Base-by-base conservation (phyloP, 2,113 vertebrate species). In the Tachysurus vachellii region DNA sequence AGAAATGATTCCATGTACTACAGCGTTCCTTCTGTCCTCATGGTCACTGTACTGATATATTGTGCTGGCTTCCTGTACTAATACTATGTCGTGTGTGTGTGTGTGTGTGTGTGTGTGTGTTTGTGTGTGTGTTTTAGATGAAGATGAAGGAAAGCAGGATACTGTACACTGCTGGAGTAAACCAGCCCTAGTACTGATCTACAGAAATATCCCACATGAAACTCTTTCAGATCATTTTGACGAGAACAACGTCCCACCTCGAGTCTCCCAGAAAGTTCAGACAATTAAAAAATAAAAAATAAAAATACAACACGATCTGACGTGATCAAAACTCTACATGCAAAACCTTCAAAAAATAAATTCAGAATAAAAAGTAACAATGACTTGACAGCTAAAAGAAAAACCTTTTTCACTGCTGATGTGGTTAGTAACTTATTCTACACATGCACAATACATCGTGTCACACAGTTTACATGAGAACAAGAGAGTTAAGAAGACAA, bases 401-500 rank as follows among this genome's bases (percentile, higher is more conserved):
- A 57, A n/a, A 11, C 47, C 8, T 50, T 50, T 64, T 75, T 77
- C 73, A 83, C 61, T 42, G 19, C 71, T 83, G 57, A 53, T 47
- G 71, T 71, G 44, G 85, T 87, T 87, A 87, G 73, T 87, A 83
- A 56, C 81, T 83, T 79, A 36, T 54, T 56, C 54, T 76, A 73
- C 19, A 86, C 86, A 88, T 84, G 84, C 75, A 86, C 80, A 88
- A 36, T 26, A 70, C 84, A 83, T 87, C 77, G 77, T 66, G 82
- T 84, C 68, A 82, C 81, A 89, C 54, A 75, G 53, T n/a, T 75
- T 66, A 31, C 36, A 75, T 3, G 62, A 57, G 57, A 81, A 70
- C 82, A 84, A 26, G 31, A 76, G 21, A 62, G 81, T 44, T 66
- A 28, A 70, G 61, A 64, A 66, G 54, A 76, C 47, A 84, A 84